phyloP scores from a whole-genome alignment of 2,888 invertebrate genomes.

The Apodemia duryi region DNA sequence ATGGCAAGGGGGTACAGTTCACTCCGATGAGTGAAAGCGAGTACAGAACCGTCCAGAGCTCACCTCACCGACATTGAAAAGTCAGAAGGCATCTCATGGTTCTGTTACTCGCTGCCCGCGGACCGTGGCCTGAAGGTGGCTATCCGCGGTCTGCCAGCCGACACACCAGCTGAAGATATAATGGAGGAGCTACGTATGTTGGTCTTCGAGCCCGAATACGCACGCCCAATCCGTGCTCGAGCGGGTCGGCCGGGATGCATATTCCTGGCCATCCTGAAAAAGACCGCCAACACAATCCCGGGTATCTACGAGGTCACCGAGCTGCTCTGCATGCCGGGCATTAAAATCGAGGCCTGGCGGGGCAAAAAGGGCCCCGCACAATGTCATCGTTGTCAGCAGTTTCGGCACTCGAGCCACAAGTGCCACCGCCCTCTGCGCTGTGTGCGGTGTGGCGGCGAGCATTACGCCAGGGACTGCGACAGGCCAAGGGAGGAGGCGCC shows the following conservation, averaged over 20 bases:
- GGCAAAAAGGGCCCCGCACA: slow-evolving; percentile 21
- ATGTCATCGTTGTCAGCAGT: slow-evolving; percentile 22
- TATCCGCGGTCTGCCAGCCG: slow-evolving; percentile 28
- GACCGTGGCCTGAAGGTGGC: slow-evolving; percentile 23
- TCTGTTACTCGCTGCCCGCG: not conserved
- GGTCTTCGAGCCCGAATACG: slow-evolving; percentile 20
- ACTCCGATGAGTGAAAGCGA: not conserved
- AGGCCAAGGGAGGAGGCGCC: not conserved
- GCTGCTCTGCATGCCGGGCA: slow-evolving; percentile 23
- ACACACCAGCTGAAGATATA: slow-evolving; percentile 21
- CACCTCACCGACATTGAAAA: not conserved
- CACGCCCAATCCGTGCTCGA: slow-evolving; percentile 14
- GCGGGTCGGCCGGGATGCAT: not conserved
- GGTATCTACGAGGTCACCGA: slow-evolving; percentile 1
- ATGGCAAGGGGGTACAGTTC: not conserved
- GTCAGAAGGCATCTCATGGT: not conserved
- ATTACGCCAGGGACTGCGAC: slow-evolving; percentile 24
- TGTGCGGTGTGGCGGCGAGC: slow-evolving; percentile 20
- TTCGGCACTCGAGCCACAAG: slow-evolving; percentile 27
- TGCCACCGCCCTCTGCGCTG: slow-evolving; percentile 18
- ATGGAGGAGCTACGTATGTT: slow-evolving; percentile 12
- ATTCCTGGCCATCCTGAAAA: not conserved
- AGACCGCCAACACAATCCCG: not conserved
- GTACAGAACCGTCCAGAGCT: not conserved
- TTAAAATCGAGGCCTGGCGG: slow-evolving; percentile 20